A percentile compares a stretch with the other conserved stretches of the same genome.
Evolutionary conservation across 2,888 invertebrate species (phyloP).

Genomic region (Caenorhabditis sulstoni): DNA sequence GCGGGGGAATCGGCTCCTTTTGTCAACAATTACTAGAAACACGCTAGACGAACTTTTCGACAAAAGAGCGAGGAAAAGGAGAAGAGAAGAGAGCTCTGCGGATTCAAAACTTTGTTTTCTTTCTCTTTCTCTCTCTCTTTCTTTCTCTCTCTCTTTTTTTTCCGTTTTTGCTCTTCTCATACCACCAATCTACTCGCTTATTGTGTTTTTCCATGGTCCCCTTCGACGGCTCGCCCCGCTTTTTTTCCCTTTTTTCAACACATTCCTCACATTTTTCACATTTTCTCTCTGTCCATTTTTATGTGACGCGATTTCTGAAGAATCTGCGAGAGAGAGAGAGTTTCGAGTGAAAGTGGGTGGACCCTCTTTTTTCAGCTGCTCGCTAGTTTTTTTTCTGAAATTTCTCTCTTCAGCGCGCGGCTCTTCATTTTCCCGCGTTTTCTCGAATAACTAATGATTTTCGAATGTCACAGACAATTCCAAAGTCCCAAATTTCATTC

Average conservation of each 20-base stretch:
- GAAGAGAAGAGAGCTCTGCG: too few relatives aligned
- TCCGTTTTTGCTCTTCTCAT: conserved; percentile 24
- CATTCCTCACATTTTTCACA: neutral
- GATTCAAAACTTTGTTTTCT: conserved; percentile 45
- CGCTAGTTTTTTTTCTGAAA: neutral
- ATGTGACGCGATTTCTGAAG: too few relatives aligned
- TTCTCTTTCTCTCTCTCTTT: conserved; percentile 25
- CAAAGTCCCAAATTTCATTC: too few relatives aligned
- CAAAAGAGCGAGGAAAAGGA: too few relatives aligned
- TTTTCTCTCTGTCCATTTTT: neutral
- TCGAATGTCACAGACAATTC: neutral
- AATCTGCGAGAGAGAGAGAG: too few relatives aligned
- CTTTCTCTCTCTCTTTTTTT: conserved; percentile 15
- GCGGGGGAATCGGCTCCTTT: too few relatives aligned
- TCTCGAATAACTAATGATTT: neutral
- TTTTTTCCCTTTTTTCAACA: conserved; percentile 2
- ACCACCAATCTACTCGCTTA: conserved; percentile 14
- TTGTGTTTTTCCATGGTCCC: conserved; percentile 16
- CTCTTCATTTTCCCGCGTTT: too few relatives aligned
- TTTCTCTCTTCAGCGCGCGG: too few relatives aligned
- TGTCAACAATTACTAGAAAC: too few relatives aligned
- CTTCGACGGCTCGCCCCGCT: neutral
- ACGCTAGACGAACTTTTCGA: too few relatives aligned
- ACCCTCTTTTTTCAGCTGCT: neutral
- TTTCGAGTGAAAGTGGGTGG: too few relatives aligned